Percentiles rank a stretch among this genome's conserved stretches.
phyloP scores from a whole-genome alignment of 2,888 invertebrate species.

The Patella depressa region DNA sequence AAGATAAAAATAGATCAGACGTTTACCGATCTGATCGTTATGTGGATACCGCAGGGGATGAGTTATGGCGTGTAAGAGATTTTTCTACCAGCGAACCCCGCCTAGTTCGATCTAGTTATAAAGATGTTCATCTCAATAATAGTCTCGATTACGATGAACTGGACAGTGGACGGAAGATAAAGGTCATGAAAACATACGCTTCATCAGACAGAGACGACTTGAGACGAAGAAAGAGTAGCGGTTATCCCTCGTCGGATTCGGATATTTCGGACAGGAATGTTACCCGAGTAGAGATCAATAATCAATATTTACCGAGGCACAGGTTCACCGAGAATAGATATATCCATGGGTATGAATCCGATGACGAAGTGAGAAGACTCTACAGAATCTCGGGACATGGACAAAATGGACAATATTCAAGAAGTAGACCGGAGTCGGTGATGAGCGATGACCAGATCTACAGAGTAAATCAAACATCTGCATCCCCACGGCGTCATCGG shows the following conservation, averaged over 20 bases:
- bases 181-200: background rate
- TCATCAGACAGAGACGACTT: background rate
- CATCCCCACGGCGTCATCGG: background rate
- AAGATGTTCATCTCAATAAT: background rate
- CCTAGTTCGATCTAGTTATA: background rate
- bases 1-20: background rate
- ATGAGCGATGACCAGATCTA: slow-evolving; percentile 1
- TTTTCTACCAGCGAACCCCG: too few species aligned
- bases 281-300: background rate
- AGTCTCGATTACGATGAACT: background rate
- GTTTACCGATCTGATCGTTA: background rate
- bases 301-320: background rate
- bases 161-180: background rate
- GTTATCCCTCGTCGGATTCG: background rate
- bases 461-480: background rate
- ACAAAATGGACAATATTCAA: background rate
- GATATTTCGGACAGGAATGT: background rate
- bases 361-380: background rate
- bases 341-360: background rate
- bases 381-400: background rate
- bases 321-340: background rate
- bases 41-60: too few species aligned
- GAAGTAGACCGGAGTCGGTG: background rate
- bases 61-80: too few species aligned
- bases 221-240: background rate